Conservation (phyloP, 2,797 vertebrate species). For the Melanotaenia maccullochi region DNA sequence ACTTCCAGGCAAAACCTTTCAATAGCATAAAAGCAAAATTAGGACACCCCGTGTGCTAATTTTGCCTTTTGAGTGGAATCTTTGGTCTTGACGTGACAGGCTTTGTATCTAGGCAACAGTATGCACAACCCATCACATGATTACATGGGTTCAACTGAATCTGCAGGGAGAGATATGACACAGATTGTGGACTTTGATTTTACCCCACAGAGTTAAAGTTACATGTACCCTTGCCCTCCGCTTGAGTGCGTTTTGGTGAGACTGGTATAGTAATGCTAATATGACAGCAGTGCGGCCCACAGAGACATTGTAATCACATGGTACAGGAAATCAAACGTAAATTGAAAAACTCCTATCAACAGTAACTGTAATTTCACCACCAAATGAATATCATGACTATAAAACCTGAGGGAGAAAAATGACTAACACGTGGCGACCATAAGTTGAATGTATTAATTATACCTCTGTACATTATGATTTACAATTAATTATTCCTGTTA, state of each 20-base stretch:
- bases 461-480: constrained; percentile 28
- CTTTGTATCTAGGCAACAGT: neutral
- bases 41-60: neutral
- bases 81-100: neutral
- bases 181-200: neutral
- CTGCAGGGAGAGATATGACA: neutral
- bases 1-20: neutral
- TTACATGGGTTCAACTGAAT: neutral
- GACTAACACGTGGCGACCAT: neutral
- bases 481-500: constrained; percentile 38
- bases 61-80: neutral
- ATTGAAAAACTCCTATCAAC: neutral
- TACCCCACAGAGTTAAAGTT: neutral
- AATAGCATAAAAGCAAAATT: neutral
- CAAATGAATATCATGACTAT: too few relatives aligned
- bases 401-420: too few relatives aligned
- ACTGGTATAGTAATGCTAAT: neutral
- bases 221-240: neutral
- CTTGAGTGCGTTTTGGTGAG: constrained; percentile 1
- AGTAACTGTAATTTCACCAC: neutral
- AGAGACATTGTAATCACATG: constrained; percentile 7
- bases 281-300: neutral
- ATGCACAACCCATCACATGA: neutral
- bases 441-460: constrained; percentile 1
- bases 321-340: constrained; percentile 10